A percentile compares a stretch with the other conserved stretches of the same genome.
These are phyloP conservation scores for Ancistrus triradiatus DNA, from an alignment of 2,113 vertebrate species.

Conservation along the genomic window DNA sequence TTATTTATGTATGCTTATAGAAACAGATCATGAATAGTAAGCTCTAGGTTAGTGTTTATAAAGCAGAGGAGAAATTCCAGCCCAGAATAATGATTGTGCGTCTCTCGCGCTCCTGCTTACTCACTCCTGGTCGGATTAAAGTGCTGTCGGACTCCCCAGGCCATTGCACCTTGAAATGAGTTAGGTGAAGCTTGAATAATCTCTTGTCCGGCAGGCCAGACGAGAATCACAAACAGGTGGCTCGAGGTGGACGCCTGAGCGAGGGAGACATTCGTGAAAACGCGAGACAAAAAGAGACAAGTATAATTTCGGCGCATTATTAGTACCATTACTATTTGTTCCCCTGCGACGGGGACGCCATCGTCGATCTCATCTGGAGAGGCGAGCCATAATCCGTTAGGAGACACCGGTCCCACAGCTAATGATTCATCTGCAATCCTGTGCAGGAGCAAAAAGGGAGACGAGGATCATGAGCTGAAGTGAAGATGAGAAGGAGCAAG, in stretches of 20 bases:
- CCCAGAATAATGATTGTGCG: background rate
- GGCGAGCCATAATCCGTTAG: slow-evolving; percentile 31
- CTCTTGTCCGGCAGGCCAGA: slow-evolving; percentile 23
- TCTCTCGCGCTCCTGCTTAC: slow-evolving; percentile 1
- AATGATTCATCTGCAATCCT: slow-evolving; percentile 35
- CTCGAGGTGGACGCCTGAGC: background rate
- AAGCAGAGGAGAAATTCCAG: slow-evolving; percentile 21
- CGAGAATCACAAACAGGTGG: slow-evolving; percentile 35
- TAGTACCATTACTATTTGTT: background rate
- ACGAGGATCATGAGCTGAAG: slow-evolving; percentile 4
- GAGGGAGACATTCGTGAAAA: slow-evolving; percentile 11
- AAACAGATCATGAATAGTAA: slow-evolving; percentile 13
- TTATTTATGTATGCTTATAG: too few relatives aligned
- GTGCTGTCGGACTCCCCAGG: slow-evolving; percentile 31
- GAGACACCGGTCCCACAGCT: slow-evolving; percentile 35
- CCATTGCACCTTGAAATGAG: slow-evolving; percentile 44
- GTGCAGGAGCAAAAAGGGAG: background rate
- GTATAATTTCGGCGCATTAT: slow-evolving; percentile 23
- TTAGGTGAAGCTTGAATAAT: slow-evolving; percentile 36
- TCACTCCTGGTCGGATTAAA: slow-evolving; percentile 21
- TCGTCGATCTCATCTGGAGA: slow-evolving; percentile 32
- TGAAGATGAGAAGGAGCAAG: background rate
- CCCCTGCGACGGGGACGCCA: slow-evolving; percentile 13
- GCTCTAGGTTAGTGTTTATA: slow-evolving; percentile 14
- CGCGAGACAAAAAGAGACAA: background rate